These are phyloP conservation scores for Epinephelus malabaricus DNA, from an alignment of 2,797 vertebrate genomes.

Conservation along the genomic window DNA sequence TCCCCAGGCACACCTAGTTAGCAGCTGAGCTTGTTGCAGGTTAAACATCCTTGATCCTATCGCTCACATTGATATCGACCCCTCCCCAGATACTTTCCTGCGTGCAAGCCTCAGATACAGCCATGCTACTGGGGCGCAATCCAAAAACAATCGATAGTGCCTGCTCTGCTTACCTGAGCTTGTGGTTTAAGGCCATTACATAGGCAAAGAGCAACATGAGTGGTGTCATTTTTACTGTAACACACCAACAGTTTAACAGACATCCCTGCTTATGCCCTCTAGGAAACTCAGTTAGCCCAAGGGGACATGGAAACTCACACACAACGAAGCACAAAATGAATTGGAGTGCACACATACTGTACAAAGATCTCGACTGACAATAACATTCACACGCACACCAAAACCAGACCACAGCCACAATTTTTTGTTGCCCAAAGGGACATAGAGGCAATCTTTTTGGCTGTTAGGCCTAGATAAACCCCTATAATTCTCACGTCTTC, in stretches of 20 bases:
- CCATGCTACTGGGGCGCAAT: neutral
- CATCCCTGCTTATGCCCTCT: conserved; percentile 31
- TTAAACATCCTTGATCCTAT: neutral
- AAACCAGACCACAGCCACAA: conserved; percentile 12
- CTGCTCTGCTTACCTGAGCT: neutral
- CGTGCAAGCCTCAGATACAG: neutral
- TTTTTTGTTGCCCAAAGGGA: conserved; percentile 24
- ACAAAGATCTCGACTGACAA: neutral
- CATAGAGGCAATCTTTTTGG: conserved; percentile 13
- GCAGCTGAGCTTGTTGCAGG: conserved; percentile 8
- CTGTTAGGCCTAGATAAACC: conserved; percentile 17
- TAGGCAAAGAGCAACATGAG: neutral
- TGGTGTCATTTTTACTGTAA: conserved; percentile 1
- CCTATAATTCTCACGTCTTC: neutral
- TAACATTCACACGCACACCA: neutral
- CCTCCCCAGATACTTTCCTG: neutral
- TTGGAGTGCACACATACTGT: neutral
- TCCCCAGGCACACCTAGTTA: neutral
- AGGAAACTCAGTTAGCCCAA: conserved; percentile 39
- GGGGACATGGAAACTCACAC: conserved; percentile 20
- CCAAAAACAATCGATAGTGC: neutral
- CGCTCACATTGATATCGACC: neutral
- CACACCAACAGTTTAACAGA: conserved; percentile 18
- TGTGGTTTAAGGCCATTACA: conserved; percentile 23
- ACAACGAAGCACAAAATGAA: neutral